A percentile compares a stretch with the other conserved stretches of the same genome.
Conservation (phyloP, 2,113 vertebrate species). For the Epinephelus cyanopodus region DNA sequence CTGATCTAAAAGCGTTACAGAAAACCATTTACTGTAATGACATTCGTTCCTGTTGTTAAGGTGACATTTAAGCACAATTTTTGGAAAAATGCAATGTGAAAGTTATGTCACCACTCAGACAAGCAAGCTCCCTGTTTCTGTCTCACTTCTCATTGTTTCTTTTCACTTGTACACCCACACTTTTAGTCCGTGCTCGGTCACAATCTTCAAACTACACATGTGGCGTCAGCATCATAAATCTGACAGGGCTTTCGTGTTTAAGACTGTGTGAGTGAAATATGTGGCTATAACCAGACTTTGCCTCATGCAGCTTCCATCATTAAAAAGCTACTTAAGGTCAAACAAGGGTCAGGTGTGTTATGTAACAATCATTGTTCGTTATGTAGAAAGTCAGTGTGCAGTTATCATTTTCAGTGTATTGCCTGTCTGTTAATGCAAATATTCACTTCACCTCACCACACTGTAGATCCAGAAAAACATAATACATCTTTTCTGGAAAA, state of each 20-base stretch:
- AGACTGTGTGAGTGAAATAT: slow-evolving; percentile 13
- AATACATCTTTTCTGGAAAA: background rate
- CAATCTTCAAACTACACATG: background rate
- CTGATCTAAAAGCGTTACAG: background rate
- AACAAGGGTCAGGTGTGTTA: background rate
- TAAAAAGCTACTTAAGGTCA: background rate
- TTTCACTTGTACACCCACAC: background rate
- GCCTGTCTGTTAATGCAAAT: background rate
- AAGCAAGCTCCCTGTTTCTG: background rate
- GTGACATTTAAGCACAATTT: background rate
- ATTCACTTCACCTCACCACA: background rate
- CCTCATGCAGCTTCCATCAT: background rate
- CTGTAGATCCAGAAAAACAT: background rate
- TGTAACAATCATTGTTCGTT: background rate
- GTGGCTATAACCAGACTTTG: background rate
- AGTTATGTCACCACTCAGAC: background rate
- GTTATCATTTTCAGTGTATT: background rate
- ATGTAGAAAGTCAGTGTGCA: background rate
- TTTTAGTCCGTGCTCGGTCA: background rate
- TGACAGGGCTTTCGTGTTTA: background rate
- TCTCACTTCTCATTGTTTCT: background rate
- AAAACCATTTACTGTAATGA: background rate
- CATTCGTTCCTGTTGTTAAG: background rate
- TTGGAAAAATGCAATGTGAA: background rate
- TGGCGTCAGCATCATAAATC: background rate